Evolutionary conservation across 1,140 invertebrate species (phyloP), one percentile per base, ranked within the genome.

Genomic region (Atopsyche davidsoni): DNA sequence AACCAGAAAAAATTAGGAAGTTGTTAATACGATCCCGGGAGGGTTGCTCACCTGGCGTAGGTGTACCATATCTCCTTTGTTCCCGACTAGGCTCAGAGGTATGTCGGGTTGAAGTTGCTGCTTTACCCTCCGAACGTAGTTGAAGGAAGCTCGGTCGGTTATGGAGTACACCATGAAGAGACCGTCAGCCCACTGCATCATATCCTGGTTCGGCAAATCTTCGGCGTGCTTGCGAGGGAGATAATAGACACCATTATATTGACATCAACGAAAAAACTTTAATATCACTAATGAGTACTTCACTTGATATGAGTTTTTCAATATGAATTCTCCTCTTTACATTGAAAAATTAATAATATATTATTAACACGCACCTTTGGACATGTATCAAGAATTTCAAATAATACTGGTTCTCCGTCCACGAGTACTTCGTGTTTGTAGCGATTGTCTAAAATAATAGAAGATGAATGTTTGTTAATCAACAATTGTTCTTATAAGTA

Each of bases 21-120:
- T n/a, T n/a, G n/a, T n/a, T n/a, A n/a, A n/a, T n/a, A n/a, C n/a
- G n/a, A n/a, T n/a, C n/a, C n/a, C n/a, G n/a, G n/a, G n/a, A n/a
- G n/a, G 21, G 19, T 6, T 35, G 24, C 79, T 82, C 54, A 96
- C 89, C 77, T 93, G 88, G 59, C 92, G 73, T 39, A 94, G 72
- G 68, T 94, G 90, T 22, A 93, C 85, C 82, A 96, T 89, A 62
- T 96, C 92, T 4, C 81, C 86, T 73, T 96, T 95, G 64, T 95
- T 95, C 13, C 85, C 92, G 13, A 92, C 84, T 2, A 93, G 72
- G 3, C 84, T 79, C 4, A 91, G 76, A 2, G 89, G 87, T 53
- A 80, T 82, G 55, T 83, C 79, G 6, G 78, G 77, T 59, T 84
- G 82, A 59, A 65, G 86, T 69, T 60, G 82, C 67, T 69, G 86